Evolutionary conservation across 2,888 invertebrate genomes (phyloP).

Genomic region (Nipponacmea schrenckii): DNA sequence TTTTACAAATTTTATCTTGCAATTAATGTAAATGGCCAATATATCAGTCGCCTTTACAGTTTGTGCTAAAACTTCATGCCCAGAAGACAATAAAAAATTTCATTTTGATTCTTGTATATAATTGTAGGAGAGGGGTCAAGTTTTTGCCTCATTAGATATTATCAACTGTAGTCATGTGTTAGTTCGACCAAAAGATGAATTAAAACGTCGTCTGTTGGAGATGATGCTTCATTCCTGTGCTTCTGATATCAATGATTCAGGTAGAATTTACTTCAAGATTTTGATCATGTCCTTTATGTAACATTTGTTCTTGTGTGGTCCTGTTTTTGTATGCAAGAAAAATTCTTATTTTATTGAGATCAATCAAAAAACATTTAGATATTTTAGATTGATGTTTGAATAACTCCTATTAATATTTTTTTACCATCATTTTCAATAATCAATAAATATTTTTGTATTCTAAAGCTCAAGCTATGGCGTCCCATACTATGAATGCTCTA

Average conservation of each 20-base stretch:
- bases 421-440: too few species aligned
- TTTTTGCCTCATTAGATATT: constrained; percentile 74
- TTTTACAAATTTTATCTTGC: too few species aligned
- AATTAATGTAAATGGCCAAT: too few species aligned
- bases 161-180: constrained; percentile 73
- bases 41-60: too few species aligned
- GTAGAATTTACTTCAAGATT: constrained; percentile 34
- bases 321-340: background rate
- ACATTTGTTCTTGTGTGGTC: background rate
- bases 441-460: too few species aligned
- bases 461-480: constrained; percentile 66
- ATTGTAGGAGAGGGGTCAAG: constrained; percentile 72
- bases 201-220: constrained; percentile 73
- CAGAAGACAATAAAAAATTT: too few species aligned
- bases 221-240: constrained; percentile 74
- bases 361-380: too few species aligned
- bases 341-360: background rate
- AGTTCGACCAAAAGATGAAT: constrained; percentile 71
- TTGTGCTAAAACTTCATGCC: too few species aligned
- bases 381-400: too few species aligned
- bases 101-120: background rate
- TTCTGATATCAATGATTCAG: constrained; percentile 72
- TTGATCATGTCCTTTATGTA: background rate
- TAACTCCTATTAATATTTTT: too few species aligned
- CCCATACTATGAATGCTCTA: constrained; percentile 72